Conservation (phyloP, 2,888 invertebrate species). For the Pyralis farinalis region DNA sequence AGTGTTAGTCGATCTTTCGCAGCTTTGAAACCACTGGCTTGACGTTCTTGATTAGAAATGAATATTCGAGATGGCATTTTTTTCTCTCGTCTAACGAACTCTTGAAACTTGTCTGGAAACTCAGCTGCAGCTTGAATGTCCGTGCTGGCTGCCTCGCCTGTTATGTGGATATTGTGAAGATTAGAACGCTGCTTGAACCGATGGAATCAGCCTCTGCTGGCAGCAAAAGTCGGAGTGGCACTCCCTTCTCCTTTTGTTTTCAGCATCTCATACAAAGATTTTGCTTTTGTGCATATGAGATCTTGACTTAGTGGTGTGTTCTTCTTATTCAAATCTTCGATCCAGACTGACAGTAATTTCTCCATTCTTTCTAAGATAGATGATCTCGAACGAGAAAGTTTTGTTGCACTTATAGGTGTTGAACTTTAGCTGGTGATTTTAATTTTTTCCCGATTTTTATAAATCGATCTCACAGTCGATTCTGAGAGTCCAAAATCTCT, state of each 20-base stretch:
- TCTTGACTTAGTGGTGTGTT: no score
- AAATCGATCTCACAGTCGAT: no score
- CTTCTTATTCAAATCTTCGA: no score
- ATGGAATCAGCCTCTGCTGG: not conserved
- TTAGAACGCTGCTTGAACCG: not conserved
- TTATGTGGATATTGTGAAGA: not conserved
- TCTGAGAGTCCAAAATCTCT: no score
- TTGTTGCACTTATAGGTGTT: conserved; percentile 5
- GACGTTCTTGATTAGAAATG: conserved; percentile 16
- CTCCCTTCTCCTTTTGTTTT: no score
- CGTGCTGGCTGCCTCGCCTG: not conserved
- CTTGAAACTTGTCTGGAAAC: conserved; percentile 5
- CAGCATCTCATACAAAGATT: no score
- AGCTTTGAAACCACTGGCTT: conserved; percentile 25
- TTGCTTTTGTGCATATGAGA: no score
- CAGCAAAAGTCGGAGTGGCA: not conserved
- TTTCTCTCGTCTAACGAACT: conserved; percentile 7
- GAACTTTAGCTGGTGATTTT: no score
- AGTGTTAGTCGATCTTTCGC: conserved; percentile 33
- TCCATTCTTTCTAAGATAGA: no score
- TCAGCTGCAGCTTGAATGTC: not conserved
- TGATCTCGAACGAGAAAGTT: no score
- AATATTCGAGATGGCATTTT: conserved; percentile 20
- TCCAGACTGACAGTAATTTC: no score
- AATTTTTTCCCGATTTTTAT: no score